These are phyloP conservation scores for Euphydryas editha DNA, from an alignment of 2,888 invertebrate genomes.

Conservation along the genomic window DNA sequence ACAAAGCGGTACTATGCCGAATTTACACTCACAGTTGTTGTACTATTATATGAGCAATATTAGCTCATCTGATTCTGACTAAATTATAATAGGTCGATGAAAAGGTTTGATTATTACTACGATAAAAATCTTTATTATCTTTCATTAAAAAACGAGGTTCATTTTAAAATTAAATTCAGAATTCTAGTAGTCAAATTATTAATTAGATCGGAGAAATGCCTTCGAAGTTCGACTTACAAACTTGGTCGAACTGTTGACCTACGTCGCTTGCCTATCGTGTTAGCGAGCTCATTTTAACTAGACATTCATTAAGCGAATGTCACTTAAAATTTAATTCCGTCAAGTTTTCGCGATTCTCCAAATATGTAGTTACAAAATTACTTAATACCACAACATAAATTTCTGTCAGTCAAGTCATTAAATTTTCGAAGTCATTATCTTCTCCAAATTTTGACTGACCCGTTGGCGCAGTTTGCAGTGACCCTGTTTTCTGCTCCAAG, in stretches of 20 bases:
- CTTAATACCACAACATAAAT: not conserved
- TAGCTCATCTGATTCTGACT: too few species aligned
- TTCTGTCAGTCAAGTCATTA: not conserved
- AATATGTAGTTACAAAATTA: conserved; percentile 16
- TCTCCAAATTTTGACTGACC: not conserved
- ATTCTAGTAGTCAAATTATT: conserved; percentile 48
- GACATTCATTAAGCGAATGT: conserved; percentile 49
- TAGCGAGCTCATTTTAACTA: conserved; percentile 46
- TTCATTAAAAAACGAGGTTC: not conserved
- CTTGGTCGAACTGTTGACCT: conserved; percentile 54
- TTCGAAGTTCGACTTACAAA: conserved; percentile 56
- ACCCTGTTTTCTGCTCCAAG: too few species aligned
- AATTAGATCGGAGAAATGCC: conserved; percentile 64
- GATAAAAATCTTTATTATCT: too few species aligned
- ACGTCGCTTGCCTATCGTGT: conserved; percentile 40
- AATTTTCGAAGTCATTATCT: not conserved
- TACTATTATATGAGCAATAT: too few species aligned
- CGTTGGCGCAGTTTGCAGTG: not conserved
- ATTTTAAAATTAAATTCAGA: conserved; percentile 2
- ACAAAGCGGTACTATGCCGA: too few species aligned
- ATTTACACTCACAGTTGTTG: too few species aligned
- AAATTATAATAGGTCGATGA: too few species aligned
- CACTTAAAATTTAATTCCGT: conserved; percentile 28
- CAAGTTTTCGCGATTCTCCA: conserved; percentile 6
- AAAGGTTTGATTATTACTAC: too few species aligned